phyloP scores from a whole-genome alignment of 2,113 vertebrate genomes.

The Entelurus aequoreus region DNA sequence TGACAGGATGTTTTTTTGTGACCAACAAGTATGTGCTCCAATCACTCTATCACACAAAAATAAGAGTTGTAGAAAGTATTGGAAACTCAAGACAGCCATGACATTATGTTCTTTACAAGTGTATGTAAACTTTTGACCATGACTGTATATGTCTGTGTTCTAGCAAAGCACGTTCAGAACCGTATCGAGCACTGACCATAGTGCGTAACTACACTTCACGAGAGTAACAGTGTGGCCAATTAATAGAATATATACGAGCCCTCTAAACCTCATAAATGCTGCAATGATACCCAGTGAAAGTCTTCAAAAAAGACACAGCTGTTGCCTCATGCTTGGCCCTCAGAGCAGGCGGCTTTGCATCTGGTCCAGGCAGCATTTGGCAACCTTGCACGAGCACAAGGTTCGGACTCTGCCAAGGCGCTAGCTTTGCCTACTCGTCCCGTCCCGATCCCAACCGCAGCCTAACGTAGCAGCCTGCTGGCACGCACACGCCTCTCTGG shows the following conservation, averaged over 20 bases:
- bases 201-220: no score
- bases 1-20: no score
- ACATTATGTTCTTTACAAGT: no score
- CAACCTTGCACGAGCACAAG: conserved; percentile 33
- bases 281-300: conserved; percentile 11
- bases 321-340: conserved; percentile 14
- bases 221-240: no score
- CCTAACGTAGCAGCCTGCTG: conserved; percentile 44
- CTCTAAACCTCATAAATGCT: conserved; percentile 19
- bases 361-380: conserved; percentile 47
- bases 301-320: conserved; percentile 21
- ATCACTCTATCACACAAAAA: no score
- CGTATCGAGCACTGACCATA: no score
- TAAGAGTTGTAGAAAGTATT: no score
- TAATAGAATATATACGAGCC: background rate
- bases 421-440: background rate
- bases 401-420: conserved; percentile 23
- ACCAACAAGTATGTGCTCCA: no score
- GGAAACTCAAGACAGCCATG: no score
- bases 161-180: no score
- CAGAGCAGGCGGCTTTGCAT: conserved; percentile 15
- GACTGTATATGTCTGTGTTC: no score
- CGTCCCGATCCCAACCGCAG: conserved; percentile 10
- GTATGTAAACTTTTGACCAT: no score
- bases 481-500: conserved; percentile 21